Percentiles rank a stretch among this genome's conserved stretches.
These are phyloP conservation scores for Euphonia xanthogaster DNA, from an alignment of 2,797 vertebrate species.

Conservation along the genomic window DNA sequence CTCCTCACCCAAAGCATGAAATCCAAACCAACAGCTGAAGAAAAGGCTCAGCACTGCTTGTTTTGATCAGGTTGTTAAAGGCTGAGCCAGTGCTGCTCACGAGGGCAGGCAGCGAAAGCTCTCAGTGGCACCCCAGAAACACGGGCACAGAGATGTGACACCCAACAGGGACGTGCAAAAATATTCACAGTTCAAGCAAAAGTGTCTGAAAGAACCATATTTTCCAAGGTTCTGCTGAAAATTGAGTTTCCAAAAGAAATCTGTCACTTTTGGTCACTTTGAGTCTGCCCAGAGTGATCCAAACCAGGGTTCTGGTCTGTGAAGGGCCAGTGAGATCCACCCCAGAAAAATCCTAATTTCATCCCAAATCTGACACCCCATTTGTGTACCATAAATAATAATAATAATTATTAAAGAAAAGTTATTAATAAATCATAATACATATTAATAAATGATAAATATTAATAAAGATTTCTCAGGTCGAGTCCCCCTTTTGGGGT, in stretches of 20 bases:
- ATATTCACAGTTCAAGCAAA: neutral
- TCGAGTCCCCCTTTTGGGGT: neutral
- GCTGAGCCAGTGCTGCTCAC: neutral
- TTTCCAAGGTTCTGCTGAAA: neutral
- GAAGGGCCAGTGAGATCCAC: neutral
- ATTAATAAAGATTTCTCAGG: neutral
- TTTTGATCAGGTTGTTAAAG: neutral
- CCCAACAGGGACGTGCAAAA: neutral
- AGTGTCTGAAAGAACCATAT: neutral
- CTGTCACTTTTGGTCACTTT: neutral
- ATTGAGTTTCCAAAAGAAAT: neutral
- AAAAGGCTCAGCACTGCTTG: neutral
- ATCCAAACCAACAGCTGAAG: neutral
- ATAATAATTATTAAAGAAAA: neutral
- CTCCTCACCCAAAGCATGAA: neutral
- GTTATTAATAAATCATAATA: neutral
- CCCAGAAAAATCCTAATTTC: neutral
- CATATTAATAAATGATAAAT: too few species aligned
- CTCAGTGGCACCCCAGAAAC: neutral
- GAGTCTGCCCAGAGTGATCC: neutral
- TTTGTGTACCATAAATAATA: too few species aligned
- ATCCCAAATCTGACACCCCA: neutral
- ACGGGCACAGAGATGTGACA: neutral
- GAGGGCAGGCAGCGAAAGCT: neutral
- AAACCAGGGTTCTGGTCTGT: fast-evolving